Evolutionary conservation across 2,888 invertebrate genomes (phyloP).

Genomic region (Scrobipalpa costella): DNA sequence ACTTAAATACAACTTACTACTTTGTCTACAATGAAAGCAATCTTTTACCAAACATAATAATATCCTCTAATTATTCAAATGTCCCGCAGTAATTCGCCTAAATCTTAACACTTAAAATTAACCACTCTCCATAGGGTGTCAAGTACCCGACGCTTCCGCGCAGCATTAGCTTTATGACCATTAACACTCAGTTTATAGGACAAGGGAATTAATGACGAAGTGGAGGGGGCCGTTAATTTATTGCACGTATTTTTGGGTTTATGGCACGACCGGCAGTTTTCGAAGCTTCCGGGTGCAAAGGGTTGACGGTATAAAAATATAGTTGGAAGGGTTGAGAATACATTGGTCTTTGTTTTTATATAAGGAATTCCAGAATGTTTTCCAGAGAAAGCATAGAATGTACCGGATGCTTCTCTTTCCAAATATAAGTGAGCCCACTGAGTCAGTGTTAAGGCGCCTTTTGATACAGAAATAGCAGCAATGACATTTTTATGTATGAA

Average conservation of each 20-base stretch:
- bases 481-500: no score
- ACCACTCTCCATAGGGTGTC: not conserved
- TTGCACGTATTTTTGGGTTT: slow-evolving; percentile 26
- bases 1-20: no score
- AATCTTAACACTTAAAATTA: slow-evolving; percentile 1
- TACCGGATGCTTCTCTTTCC: no score
- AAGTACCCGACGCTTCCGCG: not conserved
- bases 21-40: no score
- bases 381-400: no score
- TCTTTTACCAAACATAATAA: not conserved
- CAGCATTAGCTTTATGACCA: slow-evolving; percentile 24
- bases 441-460: no score
- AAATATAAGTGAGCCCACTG: no score
- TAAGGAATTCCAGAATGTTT: no score
- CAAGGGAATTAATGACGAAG: slow-evolving; percentile 25
- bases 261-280: slow-evolving; percentile 7
- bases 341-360: no score
- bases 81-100: not conserved
- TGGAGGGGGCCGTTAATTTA: slow-evolving; percentile 22
- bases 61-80: not conserved
- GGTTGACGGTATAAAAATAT: not conserved
- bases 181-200: slow-evolving; percentile 24
- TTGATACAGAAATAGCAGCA: no score
- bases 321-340: not conserved
- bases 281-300: not conserved